Base-by-base conservation (phyloP, 2,888 invertebrate genomes). In the Ophonus ardosiacus region DNA sequence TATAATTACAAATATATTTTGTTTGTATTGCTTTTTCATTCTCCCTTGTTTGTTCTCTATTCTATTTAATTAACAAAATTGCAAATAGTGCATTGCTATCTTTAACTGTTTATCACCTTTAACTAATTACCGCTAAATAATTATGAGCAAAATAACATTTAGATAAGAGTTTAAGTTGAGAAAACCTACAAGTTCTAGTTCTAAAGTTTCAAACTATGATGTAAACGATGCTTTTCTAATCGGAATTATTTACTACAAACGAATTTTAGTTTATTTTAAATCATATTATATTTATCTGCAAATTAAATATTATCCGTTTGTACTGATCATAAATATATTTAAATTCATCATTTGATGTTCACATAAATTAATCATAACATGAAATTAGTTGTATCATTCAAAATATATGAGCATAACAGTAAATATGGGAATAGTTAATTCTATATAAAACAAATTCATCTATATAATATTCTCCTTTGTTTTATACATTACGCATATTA, bases 1-100 rank as follows among this genome's bases (percentile, higher is more conserved):
- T 43, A 31, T 81, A 81, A 81, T 65, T 81, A 68, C 15, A 43
- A 81, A 81, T 68, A 18, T 81, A 81, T 81, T 81, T 56, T 56
- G 68, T 81, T 81, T 81, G 56, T 56, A 81, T 81, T 81, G 81
- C 51, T 81, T 81, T 81, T 63, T 65, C 40, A 81, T 24, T 81
- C 81, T 63, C 63, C 7, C 68, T 68, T 68, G 68, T 68, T 81
- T 18, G 24, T 68, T 65, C 56, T 43, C 65, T 21, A 24, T 61
- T 56, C n/a, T 38, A 38, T 81, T 63, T 81, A 65, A 81, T 68
- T 68, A 81, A 81, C 21, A 40, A 79, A 71, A 71, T 71, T 38
- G 71, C 71, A 17, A 4, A 40, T 40, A 38, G 17, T 59, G 18
- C 3, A 15, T 1, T 56, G 8, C 59, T 6, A 24, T 8, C 10